Evolutionary conservation across 1,140 invertebrate species (phyloP).

Genomic region (Vanessa atalanta): DNA sequence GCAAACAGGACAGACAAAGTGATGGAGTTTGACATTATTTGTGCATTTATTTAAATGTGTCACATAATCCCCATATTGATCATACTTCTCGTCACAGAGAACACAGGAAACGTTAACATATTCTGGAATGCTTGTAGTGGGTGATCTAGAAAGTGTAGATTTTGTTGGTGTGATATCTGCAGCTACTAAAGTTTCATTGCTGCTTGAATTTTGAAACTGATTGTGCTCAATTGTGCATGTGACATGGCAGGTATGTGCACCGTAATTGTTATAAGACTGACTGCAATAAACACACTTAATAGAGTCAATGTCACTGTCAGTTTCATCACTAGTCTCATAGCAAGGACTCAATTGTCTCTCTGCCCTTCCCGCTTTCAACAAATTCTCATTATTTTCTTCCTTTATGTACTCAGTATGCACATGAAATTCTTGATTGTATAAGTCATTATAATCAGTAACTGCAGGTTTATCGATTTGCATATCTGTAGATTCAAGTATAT

Average conservation of each 20-base stretch:
- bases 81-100: constrained; percentile 69
- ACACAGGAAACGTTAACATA: constrained; percentile 64
- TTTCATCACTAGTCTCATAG: constrained; percentile 72
- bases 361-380: constrained; percentile 50
- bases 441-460: constrained; percentile 59
- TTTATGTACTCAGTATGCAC: constrained; percentile 64
- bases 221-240: constrained; percentile 73
- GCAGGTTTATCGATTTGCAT: constrained; percentile 53
- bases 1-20: constrained; percentile 71
- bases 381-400: constrained; percentile 67
- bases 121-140: constrained; percentile 41
- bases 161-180: constrained; percentile 51
- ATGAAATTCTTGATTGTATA: constrained; percentile 67
- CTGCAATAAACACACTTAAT: constrained; percentile 73
- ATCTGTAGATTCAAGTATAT: constrained; percentile 47
- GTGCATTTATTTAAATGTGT: constrained; percentile 72
- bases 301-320: constrained; percentile 75
- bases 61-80: constrained; percentile 70
- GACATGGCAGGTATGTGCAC: constrained; percentile 65
- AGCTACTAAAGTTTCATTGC: constrained; percentile 73
- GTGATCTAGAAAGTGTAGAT: constrained; percentile 30
- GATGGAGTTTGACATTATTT: constrained; percentile 74
- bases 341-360: constrained; percentile 41
- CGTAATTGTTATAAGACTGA: constrained; percentile 63
- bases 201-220: constrained; percentile 59